Percentiles rank a stretch among this genome's conserved stretches.
Conservation (phyloP, 2,113 vertebrate species). For the Litocranius walleri region DNA sequence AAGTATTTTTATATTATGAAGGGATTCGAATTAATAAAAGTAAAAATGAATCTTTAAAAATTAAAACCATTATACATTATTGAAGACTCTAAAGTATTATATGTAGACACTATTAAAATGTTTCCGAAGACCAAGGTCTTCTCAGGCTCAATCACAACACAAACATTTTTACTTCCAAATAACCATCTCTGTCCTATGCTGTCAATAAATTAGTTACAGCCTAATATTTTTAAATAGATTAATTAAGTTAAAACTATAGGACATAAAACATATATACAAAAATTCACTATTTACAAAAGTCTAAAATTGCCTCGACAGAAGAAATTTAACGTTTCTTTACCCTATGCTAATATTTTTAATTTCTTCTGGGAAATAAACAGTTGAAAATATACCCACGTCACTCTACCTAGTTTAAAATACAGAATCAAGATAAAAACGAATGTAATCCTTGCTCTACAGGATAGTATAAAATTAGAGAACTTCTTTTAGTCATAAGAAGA, state of each 20-base stretch:
- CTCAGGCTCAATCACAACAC: background rate
- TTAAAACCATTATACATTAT: background rate
- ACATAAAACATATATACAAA: background rate
- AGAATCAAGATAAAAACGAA: constrained; percentile 37
- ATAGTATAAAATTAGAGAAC: constrained; percentile 2
- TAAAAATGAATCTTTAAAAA: constrained; percentile 12
- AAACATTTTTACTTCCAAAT: constrained; percentile 6
- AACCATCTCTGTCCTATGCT: constrained; percentile 25
- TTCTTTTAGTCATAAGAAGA: background rate
- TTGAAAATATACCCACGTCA: background rate
- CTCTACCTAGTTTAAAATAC: background rate
- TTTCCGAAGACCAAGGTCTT: background rate
- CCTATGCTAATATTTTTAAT: background rate
- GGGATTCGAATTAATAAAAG: background rate
- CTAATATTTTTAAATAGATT: constrained; percentile 21
- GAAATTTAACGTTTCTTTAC: background rate
- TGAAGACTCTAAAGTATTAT: background rate
- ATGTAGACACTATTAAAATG: background rate
- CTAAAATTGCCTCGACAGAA: constrained; percentile 11
- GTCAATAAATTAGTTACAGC: background rate
- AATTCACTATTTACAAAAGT: background rate
- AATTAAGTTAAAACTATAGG: background rate
- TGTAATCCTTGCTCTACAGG: background rate
- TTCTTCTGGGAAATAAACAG: background rate
- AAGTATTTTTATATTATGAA: constrained; percentile 31